Percentiles rank a stretch among this genome's conserved stretches.
Evolutionary conservation across 2,888 invertebrate genomes (phyloP).

Genomic region (Xanthostigma xanthostigma): DNA sequence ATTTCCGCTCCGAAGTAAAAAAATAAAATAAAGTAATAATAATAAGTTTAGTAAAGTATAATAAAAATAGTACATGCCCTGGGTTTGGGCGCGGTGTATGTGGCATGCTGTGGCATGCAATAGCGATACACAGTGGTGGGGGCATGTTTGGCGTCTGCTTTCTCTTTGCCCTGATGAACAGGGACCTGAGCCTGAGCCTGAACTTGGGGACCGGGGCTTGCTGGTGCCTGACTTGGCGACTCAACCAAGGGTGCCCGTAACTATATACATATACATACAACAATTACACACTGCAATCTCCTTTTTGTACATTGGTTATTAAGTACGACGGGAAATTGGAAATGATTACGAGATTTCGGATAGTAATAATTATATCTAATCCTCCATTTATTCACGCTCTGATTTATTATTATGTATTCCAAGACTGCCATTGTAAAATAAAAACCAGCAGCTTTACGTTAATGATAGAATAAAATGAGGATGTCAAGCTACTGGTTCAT

Average conservation of each 20-base stretch:
- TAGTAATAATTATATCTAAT: too few relatives aligned
- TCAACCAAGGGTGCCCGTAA: conserved; percentile 26
- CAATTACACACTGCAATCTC: background rate
- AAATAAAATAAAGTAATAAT: too few relatives aligned
- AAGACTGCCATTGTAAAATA: too few relatives aligned
- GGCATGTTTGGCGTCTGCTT: conserved; percentile 24
- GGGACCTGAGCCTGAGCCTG: conserved; percentile 19
- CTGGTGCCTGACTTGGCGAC: conserved; percentile 20
- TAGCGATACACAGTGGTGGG: conserved; percentile 36
- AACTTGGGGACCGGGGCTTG: conserved; percentile 13
- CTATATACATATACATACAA: conserved; percentile 7
- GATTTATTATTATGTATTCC: too few relatives aligned
- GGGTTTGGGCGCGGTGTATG: conserved; percentile 42
- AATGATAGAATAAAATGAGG: too few relatives aligned
- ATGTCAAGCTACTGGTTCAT: too few relatives aligned
- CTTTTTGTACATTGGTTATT: too few relatives aligned
- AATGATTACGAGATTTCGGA: too few relatives aligned
- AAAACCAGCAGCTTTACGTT: too few relatives aligned
- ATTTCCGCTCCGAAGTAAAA: too few relatives aligned
- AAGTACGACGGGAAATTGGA: too few relatives aligned
- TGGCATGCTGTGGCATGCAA: conserved; percentile 45
- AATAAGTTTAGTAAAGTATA: background rate
- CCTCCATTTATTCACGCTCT: too few relatives aligned
- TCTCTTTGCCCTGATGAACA: conserved; percentile 11
- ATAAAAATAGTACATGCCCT: conserved; percentile 38